These are phyloP conservation scores for Callipepla californica DNA, from an alignment of 2,113 vertebrate genomes.

Conservation along the genomic window DNA sequence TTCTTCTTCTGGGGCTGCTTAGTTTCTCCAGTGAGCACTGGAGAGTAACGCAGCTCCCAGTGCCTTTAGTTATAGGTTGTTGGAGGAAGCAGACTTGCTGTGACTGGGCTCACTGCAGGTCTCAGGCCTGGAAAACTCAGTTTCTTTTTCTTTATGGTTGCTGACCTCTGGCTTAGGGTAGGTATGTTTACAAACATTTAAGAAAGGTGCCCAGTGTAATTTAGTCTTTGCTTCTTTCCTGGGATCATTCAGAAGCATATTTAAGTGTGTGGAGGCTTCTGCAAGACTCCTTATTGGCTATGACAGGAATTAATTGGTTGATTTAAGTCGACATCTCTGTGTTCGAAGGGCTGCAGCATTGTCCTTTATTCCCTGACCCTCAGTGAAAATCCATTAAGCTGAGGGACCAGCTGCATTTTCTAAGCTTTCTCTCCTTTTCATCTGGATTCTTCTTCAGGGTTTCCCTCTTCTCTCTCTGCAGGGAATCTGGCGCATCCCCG, in stretches of 20 bases:
- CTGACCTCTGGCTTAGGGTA: neutral
- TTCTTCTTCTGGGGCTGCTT: neutral
- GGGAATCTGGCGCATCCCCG: slow-evolving; percentile 99
- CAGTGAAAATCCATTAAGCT: neutral
- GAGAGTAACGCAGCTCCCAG: neutral
- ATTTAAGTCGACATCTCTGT: neutral
- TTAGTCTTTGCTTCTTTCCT: neutral
- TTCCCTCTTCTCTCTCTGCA: slow-evolving; percentile 50
- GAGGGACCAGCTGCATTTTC: accelerated
- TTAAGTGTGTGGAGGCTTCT: neutral
- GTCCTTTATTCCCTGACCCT: neutral
- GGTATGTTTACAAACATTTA: neutral
- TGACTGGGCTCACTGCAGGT: neutral
- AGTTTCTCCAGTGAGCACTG: neutral
- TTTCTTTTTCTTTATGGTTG: neutral
- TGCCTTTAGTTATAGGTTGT: neutral
- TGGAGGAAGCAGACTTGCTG: neutral
- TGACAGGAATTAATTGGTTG: neutral
- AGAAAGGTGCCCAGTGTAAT: neutral
- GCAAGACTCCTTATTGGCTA: neutral
- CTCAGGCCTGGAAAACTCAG: neutral
- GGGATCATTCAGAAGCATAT: neutral
- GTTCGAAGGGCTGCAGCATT: neutral
- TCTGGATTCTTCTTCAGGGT: neutral
- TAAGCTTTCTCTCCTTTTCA: neutral